Percentiles rank a stretch among this genome's conserved stretches.
Evolutionary conservation across 1,140 invertebrate genomes (phyloP).

Genomic region (Drosophila ambigua): DNA sequence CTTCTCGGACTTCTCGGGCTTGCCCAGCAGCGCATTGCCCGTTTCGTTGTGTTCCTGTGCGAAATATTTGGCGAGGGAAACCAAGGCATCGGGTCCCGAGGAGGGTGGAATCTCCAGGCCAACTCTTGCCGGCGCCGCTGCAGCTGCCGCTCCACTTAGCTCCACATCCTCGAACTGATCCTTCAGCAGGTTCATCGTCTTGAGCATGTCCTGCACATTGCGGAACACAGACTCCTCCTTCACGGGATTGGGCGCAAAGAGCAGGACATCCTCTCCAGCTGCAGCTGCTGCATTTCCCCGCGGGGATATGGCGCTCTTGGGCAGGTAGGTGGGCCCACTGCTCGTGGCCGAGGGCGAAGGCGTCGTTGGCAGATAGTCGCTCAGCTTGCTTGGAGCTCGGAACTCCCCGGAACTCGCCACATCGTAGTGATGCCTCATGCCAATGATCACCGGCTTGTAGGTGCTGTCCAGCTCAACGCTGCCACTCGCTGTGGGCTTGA

Average conservation of each 20-base stretch:
- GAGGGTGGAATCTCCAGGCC: constrained; percentile 88
- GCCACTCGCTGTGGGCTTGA: constrained; percentile 56
- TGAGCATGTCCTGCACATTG: constrained; percentile 84
- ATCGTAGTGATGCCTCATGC: constrained; percentile 76
- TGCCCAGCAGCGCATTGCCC: constrained; percentile 52
- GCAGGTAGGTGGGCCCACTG: constrained; percentile 77
- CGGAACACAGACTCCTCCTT: constrained; percentile 76
- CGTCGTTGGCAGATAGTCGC: constrained; percentile 66
- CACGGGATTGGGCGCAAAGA: constrained; percentile 69
- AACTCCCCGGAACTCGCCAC: constrained; percentile 63
- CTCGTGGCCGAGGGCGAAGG: constrained; percentile 59
- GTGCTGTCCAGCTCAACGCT: constrained; percentile 63
- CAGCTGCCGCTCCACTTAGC: constrained; percentile 42
- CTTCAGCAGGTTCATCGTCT: constrained; percentile 82
- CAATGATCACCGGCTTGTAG: constrained; percentile 67
- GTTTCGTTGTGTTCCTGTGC: constrained; percentile 88
- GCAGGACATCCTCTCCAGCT: constrained; percentile 61
- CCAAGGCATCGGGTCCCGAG: constrained; percentile 89
- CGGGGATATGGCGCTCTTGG: constrained; percentile 56
- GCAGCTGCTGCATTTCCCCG: constrained; percentile 42
- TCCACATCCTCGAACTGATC: constrained; percentile 72
- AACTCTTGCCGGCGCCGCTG: constrained; percentile 82
- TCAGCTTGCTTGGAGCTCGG: constrained; percentile 37
- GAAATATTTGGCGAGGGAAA: constrained; percentile 91
- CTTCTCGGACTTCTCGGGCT: constrained; percentile 51